These are phyloP conservation scores for Caenorhabditis angaria DNA, from an alignment of 2,888 invertebrate genomes.

Conservation along the genomic window DNA sequence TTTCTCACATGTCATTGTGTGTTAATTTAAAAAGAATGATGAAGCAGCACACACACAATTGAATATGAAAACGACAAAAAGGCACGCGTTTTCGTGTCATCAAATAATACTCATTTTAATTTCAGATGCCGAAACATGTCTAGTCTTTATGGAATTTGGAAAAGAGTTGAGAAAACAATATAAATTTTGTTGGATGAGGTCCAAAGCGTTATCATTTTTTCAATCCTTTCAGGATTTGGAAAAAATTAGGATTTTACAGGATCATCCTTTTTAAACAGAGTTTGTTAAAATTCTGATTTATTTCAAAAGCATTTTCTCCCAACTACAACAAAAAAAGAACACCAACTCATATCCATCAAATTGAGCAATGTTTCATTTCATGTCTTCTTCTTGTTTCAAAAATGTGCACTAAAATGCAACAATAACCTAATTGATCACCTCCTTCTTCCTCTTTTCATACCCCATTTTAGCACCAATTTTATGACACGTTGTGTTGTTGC, in stretches of 20 bases:
- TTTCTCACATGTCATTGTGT: constrained; percentile 2
- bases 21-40: background rate
- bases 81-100: background rate
- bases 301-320: too few species aligned
- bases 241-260: too few species aligned
- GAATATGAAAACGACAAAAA: background rate
- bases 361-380: background rate
- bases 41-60: background rate
- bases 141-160: too few species aligned
- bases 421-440: constrained; percentile 36
- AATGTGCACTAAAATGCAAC: background rate
- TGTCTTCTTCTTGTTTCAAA: background rate
- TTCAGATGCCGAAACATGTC: too few species aligned
- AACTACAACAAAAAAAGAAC: too few species aligned
- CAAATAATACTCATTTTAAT: background rate
- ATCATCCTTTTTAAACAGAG: background rate
- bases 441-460: background rate
- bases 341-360: constrained; percentile 12
- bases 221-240: too few species aligned
- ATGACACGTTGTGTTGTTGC: constrained; percentile 34
- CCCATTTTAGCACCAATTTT: constrained; percentile 47
- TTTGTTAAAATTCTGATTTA: background rate
- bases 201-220: too few species aligned
- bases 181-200: too few species aligned
- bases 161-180: too few species aligned